Base-by-base conservation (phyloP, 1,140 invertebrate genomes). In the Amyelois transitella region DNA sequence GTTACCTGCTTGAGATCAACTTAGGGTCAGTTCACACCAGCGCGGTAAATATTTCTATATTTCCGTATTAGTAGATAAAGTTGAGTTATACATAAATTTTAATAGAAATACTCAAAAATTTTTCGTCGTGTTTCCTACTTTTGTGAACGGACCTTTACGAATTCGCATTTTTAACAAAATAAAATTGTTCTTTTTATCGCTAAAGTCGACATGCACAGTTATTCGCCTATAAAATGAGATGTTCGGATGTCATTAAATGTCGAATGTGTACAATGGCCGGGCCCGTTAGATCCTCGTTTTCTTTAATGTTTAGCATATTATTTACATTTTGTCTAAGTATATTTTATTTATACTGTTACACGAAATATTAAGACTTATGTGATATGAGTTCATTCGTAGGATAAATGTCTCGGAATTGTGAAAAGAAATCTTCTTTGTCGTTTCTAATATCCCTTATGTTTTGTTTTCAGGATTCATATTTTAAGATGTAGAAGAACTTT, bases 211-310 rank as follows among this genome's bases (percentile, higher is more conserved):
- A 56, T 43, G 48, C 62, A 75, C 69, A 60, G 72, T 79, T 77
- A 75, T 51, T 67, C 60, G 60, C 53, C 53, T 54, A 66, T 71
- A 66, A 74, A 66, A 67, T 68, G 73, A 77, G 75, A 62, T 66
- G 71, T 69, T 66, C 65, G 54, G 47, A 53, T 24, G 64, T 64
- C 50, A 59, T 63, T 64, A 66, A 64, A 48, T 56, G 59, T 59
- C 43, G 68, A 68, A 70, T 49, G 47, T 55, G 58, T 69, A 68
- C 57, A 63, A 68, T 72, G 60, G 22, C 55, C 22, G 28, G 56
- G 56, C 72, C 79, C 77, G 79, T 79, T 77, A 77, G 44, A 50
- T 62, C 52, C 51, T 61, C 18, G 20, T 50, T 56, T 58, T 45
- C 57, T 55, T 61, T 64, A 18, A 32, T 47, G 18, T 60, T 61